phyloP scores from a whole-genome alignment of 2,113 vertebrate genomes.

The Myrmecophaga tridactyla region DNA sequence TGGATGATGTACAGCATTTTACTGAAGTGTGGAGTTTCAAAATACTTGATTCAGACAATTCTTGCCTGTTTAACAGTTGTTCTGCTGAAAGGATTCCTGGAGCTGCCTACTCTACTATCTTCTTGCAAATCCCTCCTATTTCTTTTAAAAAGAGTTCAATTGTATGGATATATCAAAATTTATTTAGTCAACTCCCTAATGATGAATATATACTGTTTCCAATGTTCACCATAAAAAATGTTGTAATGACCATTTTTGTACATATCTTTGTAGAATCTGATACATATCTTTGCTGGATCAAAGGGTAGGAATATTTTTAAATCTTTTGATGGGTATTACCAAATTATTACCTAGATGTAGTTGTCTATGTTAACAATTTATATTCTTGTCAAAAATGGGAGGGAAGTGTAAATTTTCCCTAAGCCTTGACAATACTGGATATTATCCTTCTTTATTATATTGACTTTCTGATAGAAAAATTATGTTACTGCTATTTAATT shows the following conservation, averaged over 20 bases:
- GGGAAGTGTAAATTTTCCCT: not conserved
- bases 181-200: not conserved
- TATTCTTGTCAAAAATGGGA: not conserved
- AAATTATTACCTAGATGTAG: not conserved
- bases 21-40: too few relatives aligned
- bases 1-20: too few relatives aligned
- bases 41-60: too few relatives aligned
- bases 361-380: not conserved
- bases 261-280: not conserved
- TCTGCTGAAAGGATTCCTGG: too few relatives aligned
- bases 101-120: too few relatives aligned
- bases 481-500: conserved; percentile 17
- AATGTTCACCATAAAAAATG: not conserved
- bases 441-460: not conserved
- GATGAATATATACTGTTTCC: conserved; percentile 12
- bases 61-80: too few relatives aligned
- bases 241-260: not conserved
- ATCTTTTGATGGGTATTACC: not conserved
- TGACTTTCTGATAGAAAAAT: conserved; percentile 35
- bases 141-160: conserved; percentile 12
- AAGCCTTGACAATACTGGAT: conserved; percentile 9
- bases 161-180: not conserved
- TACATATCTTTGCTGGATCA: conserved; percentile 3
- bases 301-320: not conserved
- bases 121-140: too few relatives aligned